Evolutionary conservation across 2,797 vertebrate species (phyloP).

Genomic region (Anabacerthia variegaticeps): DNA sequence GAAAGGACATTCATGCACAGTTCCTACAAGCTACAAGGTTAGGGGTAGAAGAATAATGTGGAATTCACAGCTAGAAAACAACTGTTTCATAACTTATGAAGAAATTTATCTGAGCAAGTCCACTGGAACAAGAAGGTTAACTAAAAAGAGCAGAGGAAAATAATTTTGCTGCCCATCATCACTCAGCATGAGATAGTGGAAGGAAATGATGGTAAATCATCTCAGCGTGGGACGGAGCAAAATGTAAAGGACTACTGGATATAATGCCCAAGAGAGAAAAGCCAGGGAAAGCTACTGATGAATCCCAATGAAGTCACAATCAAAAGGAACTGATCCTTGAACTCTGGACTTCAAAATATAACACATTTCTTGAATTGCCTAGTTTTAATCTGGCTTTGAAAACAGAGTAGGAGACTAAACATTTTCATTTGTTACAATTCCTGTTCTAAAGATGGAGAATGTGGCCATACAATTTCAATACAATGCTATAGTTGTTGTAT

Average conservation of each 20-base stretch:
- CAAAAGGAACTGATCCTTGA: not conserved
- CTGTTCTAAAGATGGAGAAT: not conserved
- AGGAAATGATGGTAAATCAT: not conserved
- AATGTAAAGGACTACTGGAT: constrained; percentile 7
- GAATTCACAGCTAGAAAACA: not conserved
- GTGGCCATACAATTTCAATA: not conserved
- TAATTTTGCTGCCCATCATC: not conserved
- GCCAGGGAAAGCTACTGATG: not conserved
- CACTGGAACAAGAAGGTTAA: not conserved
- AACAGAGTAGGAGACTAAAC: not conserved
- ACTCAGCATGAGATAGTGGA: constrained; percentile 4
- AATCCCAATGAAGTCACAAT: not conserved
- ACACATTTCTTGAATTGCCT: not conserved
- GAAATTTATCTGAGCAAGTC: not conserved
- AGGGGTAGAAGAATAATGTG: not conserved
- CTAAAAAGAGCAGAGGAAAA: not conserved
- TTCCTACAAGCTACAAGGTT: not conserved
- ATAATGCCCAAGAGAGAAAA: not conserved
- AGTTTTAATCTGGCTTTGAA: not conserved
- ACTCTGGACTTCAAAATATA: not conserved
- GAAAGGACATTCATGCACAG: not conserved
- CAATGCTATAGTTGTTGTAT: not conserved
- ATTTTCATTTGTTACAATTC: not conserved
- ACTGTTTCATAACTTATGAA: not conserved
- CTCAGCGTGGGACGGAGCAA: not conserved